phyloP scores from a whole-genome alignment of 2,888 invertebrate species.

The Lepidonotus clava region DNA sequence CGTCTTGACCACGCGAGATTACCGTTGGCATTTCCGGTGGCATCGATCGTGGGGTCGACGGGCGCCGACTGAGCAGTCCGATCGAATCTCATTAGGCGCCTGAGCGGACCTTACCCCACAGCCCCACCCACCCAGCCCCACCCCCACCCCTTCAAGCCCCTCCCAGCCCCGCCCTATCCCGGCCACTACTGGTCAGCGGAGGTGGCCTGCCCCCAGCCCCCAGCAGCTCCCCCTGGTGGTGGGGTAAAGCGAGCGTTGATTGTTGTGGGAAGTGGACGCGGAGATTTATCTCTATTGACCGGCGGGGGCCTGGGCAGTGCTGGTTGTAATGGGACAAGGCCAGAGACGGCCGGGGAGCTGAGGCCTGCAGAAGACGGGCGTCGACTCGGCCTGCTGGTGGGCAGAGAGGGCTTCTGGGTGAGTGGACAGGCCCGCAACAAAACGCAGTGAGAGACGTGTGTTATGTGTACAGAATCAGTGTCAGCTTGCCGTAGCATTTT shows the following conservation, averaged over 20 bases:
- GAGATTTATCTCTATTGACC: slow-evolving; percentile 17
- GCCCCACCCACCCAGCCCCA: background rate
- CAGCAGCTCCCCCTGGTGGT: slow-evolving; percentile 8
- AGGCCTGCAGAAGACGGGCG: too few relatives aligned
- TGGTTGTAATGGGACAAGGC: too few relatives aligned
- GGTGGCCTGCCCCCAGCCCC: background rate
- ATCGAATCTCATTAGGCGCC: slow-evolving; percentile 41
- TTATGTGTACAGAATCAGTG: too few relatives aligned
- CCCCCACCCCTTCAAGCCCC: background rate
- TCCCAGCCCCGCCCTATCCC: background rate
- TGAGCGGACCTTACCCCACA: background rate
- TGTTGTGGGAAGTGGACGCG: background rate
- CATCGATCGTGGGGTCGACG: slow-evolving; percentile 5
- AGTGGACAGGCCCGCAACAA: too few relatives aligned
- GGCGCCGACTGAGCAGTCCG: slow-evolving; percentile 12
- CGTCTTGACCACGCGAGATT: slow-evolving; percentile 29
- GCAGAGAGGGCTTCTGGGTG: too few relatives aligned
- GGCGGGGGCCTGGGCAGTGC: background rate
- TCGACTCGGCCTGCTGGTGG: too few relatives aligned
- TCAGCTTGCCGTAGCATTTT: too few relatives aligned
- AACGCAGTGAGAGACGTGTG: too few relatives aligned
- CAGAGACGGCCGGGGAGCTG: too few relatives aligned
- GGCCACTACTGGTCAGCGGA: background rate
- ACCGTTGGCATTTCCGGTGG: slow-evolving; percentile 34
- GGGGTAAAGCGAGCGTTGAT: background rate